phyloP scores from a whole-genome alignment of 2,113 vertebrate genomes.

The Semnornis frantzii region DNA sequence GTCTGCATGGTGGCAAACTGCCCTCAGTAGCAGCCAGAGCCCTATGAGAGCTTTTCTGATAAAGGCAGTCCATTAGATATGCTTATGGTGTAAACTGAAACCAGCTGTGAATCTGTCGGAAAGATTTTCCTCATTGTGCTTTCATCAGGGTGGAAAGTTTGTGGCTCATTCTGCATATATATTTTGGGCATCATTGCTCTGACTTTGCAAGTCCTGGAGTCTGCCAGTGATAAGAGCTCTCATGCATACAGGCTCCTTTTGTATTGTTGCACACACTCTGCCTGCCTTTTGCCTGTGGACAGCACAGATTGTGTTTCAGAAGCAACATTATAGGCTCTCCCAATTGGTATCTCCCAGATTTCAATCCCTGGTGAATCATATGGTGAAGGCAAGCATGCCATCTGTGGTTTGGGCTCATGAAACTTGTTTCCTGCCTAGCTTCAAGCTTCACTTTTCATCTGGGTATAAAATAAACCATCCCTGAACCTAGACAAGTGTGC shows the following conservation, averaged over 20 bases:
- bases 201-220: background rate
- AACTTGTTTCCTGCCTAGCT: constrained; percentile 1
- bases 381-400: background rate
- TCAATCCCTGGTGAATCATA: background rate
- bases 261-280: background rate
- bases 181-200: constrained; percentile 1
- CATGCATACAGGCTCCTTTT: background rate
- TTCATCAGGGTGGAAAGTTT: constrained; percentile 50
- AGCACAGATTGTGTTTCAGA: background rate
- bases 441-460: background rate
- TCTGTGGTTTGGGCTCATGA: constrained; percentile 9
- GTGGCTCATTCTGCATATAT: background rate
- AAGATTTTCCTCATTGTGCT: constrained; percentile 60
- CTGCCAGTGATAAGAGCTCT: constrained; percentile 28
- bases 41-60: constrained; percentile 18
- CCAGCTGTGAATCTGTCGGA: constrained; percentile 62
- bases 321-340: background rate
- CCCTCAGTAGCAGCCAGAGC: constrained; percentile 42
- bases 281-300: background rate
- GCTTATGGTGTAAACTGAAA: constrained; percentile 40
- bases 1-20: constrained; percentile 51
- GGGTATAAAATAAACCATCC: background rate
- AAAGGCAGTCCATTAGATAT: constrained; percentile 51
- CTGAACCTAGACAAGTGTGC: background rate
- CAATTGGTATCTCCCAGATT: constrained; percentile 18